Evolutionary conservation across 2,113 vertebrate genomes (phyloP).

Genomic region (Limnothrissa miodon): DNA sequence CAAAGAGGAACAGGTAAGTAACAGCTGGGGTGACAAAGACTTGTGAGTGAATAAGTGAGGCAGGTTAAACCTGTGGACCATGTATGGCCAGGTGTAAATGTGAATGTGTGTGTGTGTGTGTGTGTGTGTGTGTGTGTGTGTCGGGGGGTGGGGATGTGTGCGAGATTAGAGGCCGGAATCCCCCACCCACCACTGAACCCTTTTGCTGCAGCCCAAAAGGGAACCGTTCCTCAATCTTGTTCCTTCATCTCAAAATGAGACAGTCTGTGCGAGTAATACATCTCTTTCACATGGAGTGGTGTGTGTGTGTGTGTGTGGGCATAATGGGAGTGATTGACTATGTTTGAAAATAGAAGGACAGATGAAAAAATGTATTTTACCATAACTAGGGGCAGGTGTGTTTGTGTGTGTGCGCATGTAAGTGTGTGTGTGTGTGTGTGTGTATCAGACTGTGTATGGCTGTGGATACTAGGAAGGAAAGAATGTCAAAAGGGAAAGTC

Average conservation of each 20-base stretch:
- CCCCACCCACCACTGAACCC: background rate
- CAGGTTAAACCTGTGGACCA: conserved; percentile 18
- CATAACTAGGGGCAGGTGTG: background rate
- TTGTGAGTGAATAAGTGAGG: conserved; percentile 1
- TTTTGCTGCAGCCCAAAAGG: background rate
- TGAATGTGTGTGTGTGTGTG: background rate
- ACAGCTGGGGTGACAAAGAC: conserved; percentile 7
- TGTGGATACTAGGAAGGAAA: background rate
- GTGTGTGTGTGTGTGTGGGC: background rate
- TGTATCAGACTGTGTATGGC: background rate
- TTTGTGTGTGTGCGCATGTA: background rate
- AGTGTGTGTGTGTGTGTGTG: background rate
- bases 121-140: background rate
- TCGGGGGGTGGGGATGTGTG: background rate
- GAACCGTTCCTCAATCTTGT: conserved; percentile 10
- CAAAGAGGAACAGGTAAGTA: conserved; percentile 11
- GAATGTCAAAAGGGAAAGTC: background rate
- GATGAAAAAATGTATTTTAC: background rate
- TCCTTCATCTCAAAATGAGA: conserved; percentile 13
- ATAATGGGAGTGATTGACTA: background rate
- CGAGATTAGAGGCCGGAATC: background rate
- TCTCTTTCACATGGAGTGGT: background rate
- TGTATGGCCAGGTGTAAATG: background rate
- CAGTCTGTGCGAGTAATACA: background rate
- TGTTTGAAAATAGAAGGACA: background rate